A percentile compares a stretch with the other conserved stretches of the same genome.
Conservation (phyloP, 2,113 vertebrate genomes). For the Platysternon megacephalum region DNA sequence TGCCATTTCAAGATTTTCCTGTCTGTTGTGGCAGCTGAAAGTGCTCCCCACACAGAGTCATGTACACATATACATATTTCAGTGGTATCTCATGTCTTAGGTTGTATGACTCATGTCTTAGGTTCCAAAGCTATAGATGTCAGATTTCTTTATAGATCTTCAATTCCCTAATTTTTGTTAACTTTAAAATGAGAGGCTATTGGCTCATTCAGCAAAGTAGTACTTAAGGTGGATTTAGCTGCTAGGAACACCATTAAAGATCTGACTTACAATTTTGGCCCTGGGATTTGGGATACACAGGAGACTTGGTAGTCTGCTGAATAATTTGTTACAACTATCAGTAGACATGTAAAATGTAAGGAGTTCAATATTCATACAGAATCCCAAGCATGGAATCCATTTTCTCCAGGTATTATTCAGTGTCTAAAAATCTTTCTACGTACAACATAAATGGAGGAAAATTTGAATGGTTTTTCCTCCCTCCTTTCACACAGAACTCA, state of each 20-base stretch:
- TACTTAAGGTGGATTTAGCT: not conserved
- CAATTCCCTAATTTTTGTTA: not conserved
- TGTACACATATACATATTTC: not conserved
- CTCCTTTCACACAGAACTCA: slow-evolving; percentile 12
- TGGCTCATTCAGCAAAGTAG: not conserved
- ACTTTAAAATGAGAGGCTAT: not conserved
- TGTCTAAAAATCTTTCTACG: not conserved
- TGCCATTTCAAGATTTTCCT: not conserved
- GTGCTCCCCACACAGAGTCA: not conserved
- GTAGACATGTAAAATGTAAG: not conserved
- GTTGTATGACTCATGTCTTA: not conserved
- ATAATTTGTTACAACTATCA: not conserved
- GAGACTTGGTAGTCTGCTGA: not conserved
- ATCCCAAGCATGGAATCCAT: not conserved
- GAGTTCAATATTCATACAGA: not conserved
- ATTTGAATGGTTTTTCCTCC: not conserved
- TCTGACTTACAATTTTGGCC: not conserved
- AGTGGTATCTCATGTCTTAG: too few species aligned
- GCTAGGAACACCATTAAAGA: not conserved
- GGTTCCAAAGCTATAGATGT: not conserved
- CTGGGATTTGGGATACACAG: not conserved
- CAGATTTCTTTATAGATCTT: not conserved
- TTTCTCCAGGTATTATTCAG: not conserved
- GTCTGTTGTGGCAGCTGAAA: not conserved
- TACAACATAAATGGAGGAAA: not conserved